phyloP scores from a whole-genome alignment of 2,797 vertebrate genomes.

The Lates japonicus region DNA sequence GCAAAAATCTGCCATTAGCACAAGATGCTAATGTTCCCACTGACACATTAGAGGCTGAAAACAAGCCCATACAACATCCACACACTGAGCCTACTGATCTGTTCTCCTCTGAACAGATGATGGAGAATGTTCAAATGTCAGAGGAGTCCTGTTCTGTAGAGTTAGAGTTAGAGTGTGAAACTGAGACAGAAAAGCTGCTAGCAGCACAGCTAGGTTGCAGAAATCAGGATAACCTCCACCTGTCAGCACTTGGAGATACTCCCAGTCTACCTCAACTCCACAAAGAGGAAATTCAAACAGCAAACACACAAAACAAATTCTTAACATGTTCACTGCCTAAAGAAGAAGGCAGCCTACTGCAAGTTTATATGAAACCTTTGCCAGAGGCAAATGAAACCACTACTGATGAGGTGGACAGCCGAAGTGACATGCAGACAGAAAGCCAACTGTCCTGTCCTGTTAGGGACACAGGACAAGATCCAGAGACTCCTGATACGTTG shows the following conservation, averaged over 20 bases:
- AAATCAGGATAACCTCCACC: not conserved
- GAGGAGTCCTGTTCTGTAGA: not conserved
- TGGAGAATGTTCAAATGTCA: not conserved
- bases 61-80: not conserved
- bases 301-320: not conserved
- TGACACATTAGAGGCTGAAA: constrained; percentile 16
- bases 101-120: not conserved
- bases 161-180: not conserved
- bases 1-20: constrained; percentile 13
- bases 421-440: not conserved
- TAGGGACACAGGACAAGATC: constrained; percentile 34
- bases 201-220: not conserved
- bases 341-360: not conserved
- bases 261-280: not conserved
- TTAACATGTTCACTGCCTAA: not conserved
- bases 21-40: not conserved
- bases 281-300: constrained; percentile 9
- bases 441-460: constrained; percentile 9
- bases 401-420: not conserved
- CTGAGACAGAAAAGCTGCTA: constrained; percentile 5
- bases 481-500: not conserved
- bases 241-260: not conserved
- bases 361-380: not conserved
- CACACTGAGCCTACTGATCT: not conserved
- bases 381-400: not conserved